Conservation (phyloP, 1,140 invertebrate genomes). For the Rhopalosiphum maidis region DNA sequence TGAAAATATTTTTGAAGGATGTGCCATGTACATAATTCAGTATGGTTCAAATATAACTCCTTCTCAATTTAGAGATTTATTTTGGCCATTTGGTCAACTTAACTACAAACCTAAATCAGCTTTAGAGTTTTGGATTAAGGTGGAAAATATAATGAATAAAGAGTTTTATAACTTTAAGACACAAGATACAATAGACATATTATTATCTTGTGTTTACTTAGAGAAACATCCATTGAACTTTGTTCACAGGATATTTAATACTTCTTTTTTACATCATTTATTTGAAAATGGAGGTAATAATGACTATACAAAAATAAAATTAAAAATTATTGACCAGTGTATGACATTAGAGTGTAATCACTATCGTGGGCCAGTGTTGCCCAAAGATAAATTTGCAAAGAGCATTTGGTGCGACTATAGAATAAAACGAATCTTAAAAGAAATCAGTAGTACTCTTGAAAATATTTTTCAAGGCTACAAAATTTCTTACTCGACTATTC, state of each 20-base stretch:
- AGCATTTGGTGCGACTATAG: constrained; percentile 66
- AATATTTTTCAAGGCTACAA: constrained; percentile 48
- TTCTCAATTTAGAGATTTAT: constrained; percentile 68
- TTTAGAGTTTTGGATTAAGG: constrained; percentile 68
- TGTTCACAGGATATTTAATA: constrained; percentile 69
- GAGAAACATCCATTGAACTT: constrained; percentile 72
- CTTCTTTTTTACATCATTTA: constrained; percentile 70
- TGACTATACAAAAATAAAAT: constrained; percentile 64
- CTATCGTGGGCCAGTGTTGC: constrained; percentile 69
- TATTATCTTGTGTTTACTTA: constrained; percentile 73
- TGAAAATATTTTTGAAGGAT: constrained; percentile 67
- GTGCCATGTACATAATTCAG: constrained; percentile 68
- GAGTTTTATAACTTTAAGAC: constrained; percentile 70
- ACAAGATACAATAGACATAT: constrained; percentile 69
- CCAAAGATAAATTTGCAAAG: constrained; percentile 66
- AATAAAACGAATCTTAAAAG: constrained; percentile 66
- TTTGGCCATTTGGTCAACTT: constrained; percentile 71
- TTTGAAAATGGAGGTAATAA: constrained; percentile 61
- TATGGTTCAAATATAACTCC: constrained; percentile 66
- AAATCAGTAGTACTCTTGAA: constrained; percentile 65
- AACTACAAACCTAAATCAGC: constrained; percentile 68
- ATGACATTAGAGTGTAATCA: constrained; percentile 71
- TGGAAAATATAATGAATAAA: constrained; percentile 68
- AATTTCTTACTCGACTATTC: constrained; percentile 31
- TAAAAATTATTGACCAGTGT: constrained; percentile 71